A percentile compares a stretch with the other conserved stretches of the same genome.
Conservation (phyloP, 1,140 invertebrate species). For the Stenopsyche tienmushanensis region DNA sequence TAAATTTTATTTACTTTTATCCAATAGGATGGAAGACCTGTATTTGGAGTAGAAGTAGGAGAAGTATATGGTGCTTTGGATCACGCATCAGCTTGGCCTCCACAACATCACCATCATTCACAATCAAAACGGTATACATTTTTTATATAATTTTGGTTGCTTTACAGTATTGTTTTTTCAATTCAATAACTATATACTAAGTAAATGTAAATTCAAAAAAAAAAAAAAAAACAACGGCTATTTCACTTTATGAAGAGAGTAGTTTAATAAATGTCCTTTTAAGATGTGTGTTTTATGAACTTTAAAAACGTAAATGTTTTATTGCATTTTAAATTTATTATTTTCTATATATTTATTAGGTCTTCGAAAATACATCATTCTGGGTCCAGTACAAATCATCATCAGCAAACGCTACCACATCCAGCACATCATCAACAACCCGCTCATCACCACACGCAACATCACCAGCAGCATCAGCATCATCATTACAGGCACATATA, state of each 20-base stretch:
- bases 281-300: no score
- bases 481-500: constrained; percentile 49
- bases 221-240: no score
- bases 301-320: background rate
- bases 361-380: constrained; percentile 38
- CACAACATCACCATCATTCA: constrained; percentile 53
- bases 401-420: constrained; percentile 42
- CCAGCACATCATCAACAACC: constrained; percentile 14
- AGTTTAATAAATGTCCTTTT: no score
- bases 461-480: constrained; percentile 29
- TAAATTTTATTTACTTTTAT: background rate
- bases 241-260: no score
- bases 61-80: constrained; percentile 59
- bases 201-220: no score
- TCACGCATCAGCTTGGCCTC: constrained; percentile 55
- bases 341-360: constrained; percentile 17
- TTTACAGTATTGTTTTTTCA: no score
- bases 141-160: constrained; percentile 5
- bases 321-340: background rate
- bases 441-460: constrained; percentile 27
- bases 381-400: constrained; percentile 47
- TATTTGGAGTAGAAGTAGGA: constrained; percentile 65
- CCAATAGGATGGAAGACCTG: constrained; percentile 60
- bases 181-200: no score
- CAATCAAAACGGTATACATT: constrained; percentile 35